phyloP scores from a whole-genome alignment of 1,140 invertebrate species.

The Sipha flava region DNA sequence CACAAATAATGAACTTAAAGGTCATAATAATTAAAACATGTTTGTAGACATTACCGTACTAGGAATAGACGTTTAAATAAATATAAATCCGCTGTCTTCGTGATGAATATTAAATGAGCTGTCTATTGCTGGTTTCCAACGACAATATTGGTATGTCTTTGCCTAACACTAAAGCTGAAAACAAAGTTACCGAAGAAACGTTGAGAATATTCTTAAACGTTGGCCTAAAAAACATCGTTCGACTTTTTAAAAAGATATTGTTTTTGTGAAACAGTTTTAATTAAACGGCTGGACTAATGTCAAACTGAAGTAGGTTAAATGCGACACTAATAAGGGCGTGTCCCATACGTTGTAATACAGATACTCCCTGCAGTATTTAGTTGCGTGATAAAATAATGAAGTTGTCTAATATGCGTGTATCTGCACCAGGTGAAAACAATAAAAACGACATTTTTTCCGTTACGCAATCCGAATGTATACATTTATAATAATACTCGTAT shows the following conservation, averaged over 20 bases:
- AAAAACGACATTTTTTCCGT: not conserved
- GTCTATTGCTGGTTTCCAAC: not conserved
- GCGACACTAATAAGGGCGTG: slow-evolving; percentile 6
- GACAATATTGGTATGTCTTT: not conserved
- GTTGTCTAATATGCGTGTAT: not conserved
- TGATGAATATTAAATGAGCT: not conserved
- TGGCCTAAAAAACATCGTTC: not conserved
- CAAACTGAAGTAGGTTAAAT: slow-evolving; percentile 5
- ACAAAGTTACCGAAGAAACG: not conserved
- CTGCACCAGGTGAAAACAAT: not conserved
- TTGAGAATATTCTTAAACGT: not conserved
- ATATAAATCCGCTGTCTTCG: not conserved
- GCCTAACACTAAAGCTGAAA: not conserved
- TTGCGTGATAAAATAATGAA: slow-evolving; percentile 2
- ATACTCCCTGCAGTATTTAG: not conserved
- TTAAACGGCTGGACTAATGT: not conserved
- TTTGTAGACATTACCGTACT: not conserved
- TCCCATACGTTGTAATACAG: not conserved
- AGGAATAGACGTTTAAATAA: not conserved
- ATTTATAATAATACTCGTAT: not conserved
- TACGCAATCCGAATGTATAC: not conserved
- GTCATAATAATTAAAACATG: not conserved
- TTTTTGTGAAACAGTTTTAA: not conserved
- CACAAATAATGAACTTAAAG: not conserved
- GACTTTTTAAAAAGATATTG: not conserved